These are phyloP conservation scores for Homalodisca vitripennis DNA, from an alignment of 1,140 invertebrate species.

Conservation along the genomic window DNA sequence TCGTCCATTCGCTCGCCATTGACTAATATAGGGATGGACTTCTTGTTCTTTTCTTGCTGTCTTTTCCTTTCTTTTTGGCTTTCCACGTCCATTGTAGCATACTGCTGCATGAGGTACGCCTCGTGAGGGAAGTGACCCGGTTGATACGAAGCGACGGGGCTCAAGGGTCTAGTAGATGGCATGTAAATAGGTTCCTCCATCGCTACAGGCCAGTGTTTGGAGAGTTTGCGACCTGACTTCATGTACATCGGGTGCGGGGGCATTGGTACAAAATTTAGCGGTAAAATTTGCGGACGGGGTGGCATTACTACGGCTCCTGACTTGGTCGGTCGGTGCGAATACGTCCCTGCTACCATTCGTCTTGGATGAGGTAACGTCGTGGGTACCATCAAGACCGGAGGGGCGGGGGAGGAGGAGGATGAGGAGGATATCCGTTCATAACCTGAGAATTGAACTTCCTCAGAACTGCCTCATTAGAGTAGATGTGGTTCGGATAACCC, in stretches of 20 bases:
- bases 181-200: conserved; percentile 63
- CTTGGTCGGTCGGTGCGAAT: conserved; percentile 44
- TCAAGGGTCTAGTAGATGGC: conserved; percentile 56
- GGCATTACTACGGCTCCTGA: conserved; percentile 37
- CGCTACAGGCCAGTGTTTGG: conserved; percentile 45
- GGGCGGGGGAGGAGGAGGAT: too few relatives aligned
- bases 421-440: conserved; percentile 36
- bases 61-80: conserved; percentile 46
- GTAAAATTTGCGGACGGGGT: conserved; percentile 33
- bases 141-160: conserved; percentile 60
- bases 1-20: conserved; percentile 40
- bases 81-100: conserved; percentile 52
- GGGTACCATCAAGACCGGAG: conserved; percentile 41
- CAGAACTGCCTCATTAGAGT: conserved; percentile 46
- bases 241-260: conserved; percentile 48
- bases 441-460: conserved; percentile 39
- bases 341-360: conserved; percentile 40
- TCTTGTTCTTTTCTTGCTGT: conserved; percentile 46
- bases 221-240: conserved; percentile 44
- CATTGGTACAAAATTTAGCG: conserved; percentile 47
- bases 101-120: conserved; percentile 59
- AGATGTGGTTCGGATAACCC: conserved; percentile 46
- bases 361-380: conserved; percentile 43
- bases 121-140: conserved; percentile 62
- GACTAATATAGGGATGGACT: conserved; percentile 41